phyloP scores from a whole-genome alignment of 2,888 invertebrate species.

The Oscheius onirici region DNA sequence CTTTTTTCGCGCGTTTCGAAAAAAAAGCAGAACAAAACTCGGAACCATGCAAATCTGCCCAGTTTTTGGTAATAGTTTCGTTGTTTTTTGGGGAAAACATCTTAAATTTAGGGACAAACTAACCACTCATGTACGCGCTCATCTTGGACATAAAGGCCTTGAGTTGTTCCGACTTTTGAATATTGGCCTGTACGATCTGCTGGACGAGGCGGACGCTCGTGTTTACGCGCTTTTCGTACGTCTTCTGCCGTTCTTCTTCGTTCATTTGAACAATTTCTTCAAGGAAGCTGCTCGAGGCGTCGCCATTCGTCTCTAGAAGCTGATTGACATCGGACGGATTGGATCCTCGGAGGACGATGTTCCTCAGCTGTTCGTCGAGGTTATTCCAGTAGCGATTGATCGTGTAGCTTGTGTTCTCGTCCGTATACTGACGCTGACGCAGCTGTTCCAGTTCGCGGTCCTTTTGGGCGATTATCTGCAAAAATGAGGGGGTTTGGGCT shows the following conservation, averaged over 20 bases:
- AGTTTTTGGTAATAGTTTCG: no score
- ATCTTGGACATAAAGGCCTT: slow-evolving; percentile 29
- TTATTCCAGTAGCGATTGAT: slow-evolving; percentile 96
- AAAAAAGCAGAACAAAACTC: no score
- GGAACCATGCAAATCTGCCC: no score
- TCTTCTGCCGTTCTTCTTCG: slow-evolving; percentile 36
- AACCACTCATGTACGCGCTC: slow-evolving; percentile 28
- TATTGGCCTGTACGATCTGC: slow-evolving; percentile 5
- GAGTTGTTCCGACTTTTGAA: slow-evolving; percentile 20
- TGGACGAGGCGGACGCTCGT: slow-evolving; percentile 25
- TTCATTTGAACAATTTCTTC: slow-evolving; percentile 39
- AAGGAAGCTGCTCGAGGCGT: slow-evolving; percentile 30
- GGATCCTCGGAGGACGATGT: slow-evolving; percentile 28
- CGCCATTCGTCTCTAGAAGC: slow-evolving; percentile 16
- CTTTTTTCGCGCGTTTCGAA: no score
- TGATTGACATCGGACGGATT: slow-evolving; percentile 17
- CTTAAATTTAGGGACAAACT: no score
- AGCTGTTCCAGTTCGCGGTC: slow-evolving; percentile 91
- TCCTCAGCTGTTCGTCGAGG: slow-evolving; percentile 41
- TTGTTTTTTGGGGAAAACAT: no score
- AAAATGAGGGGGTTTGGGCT: not conserved
- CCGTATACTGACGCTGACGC: slow-evolving; percentile 92
- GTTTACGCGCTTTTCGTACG: slow-evolving; percentile 39
- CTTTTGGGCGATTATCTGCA: slow-evolving; percentile 82
- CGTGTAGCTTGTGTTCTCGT: slow-evolving; percentile 95